Evolutionary conservation across 2,888 invertebrate genomes (phyloP).

Genomic region (Dryomyza anilis): DNA sequence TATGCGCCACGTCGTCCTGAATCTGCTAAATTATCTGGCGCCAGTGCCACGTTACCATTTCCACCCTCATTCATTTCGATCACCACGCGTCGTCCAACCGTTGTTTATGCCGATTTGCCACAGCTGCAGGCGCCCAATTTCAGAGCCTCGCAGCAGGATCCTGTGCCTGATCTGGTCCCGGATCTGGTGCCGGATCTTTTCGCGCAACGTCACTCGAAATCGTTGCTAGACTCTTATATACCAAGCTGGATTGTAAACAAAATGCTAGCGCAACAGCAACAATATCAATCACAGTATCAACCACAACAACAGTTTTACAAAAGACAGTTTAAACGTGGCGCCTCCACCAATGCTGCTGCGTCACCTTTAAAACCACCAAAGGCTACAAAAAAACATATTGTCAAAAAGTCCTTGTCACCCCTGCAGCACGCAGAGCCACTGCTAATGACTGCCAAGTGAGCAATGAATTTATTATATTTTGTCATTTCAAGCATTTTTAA

Average conservation of each 20-base stretch:
- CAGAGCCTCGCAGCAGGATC: conserved; percentile 22
- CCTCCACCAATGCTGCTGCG: background rate
- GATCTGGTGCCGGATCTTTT: conserved; percentile 54
- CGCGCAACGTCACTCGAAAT: conserved; percentile 59
- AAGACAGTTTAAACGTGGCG: background rate
- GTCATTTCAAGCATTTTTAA: background rate
- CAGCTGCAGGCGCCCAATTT: background rate
- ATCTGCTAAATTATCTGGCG: conserved; percentile 27
- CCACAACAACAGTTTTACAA: background rate
- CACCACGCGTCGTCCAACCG: conserved; percentile 39
- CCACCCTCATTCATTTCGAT: conserved; percentile 57
- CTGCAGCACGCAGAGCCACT: too few relatives aligned
- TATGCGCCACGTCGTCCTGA: conserved; percentile 49
- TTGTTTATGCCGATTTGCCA: background rate
- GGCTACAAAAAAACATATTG: too few relatives aligned
- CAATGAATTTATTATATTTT: background rate
- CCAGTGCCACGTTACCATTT: conserved; percentile 47
- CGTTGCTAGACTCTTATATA: conserved; percentile 67
- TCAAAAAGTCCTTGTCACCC: too few relatives aligned
- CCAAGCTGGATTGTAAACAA: conserved; percentile 64
- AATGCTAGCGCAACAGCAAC: conserved; percentile 31
- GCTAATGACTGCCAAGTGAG: too few relatives aligned
- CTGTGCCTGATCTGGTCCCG: conserved; percentile 40
- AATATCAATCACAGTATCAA: background rate
- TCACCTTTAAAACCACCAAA: too few relatives aligned